Evolutionary conservation across 2,113 vertebrate species (phyloP), one percentile per base, ranked within the genome.

Genomic region (Phaethornis superciliosus): DNA sequence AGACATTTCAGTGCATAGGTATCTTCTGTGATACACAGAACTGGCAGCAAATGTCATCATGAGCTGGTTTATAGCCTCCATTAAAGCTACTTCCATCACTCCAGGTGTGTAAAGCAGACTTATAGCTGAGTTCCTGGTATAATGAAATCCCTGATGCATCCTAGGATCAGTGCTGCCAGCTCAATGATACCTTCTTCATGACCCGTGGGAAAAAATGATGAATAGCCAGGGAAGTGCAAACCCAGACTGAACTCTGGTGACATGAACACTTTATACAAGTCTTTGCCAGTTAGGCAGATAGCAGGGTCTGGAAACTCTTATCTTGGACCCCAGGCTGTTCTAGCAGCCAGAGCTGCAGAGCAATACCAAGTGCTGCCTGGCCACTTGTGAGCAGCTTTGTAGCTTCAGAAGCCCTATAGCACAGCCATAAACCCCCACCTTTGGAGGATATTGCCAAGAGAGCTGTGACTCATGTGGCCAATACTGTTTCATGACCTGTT

Each of bases 51-150:
- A 74, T 89, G 95, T 94, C 91, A 90, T 95, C 68, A 13, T 74
- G 82, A 95, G 85, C 68, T 85, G 51, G 67, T 95, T 96, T 96
- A 93, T 97, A 80, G 88, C 76, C 76, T 71, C 89, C 58, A 46
- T 95, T 89, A 90, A 90, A 88, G 89, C 89, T 72, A 85, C 96
- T 95, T 95, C 94, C 79, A 93, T 56, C 85, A 91, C 72, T 96
- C 82, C 93, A 96, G 75, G 67, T 94, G 95, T 78, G 91, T 88
- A 95, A 93, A 91, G 76, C 81, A 91, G 93, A 95, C 82, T 93
- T 86, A 90, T 6, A 95, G 93, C 85, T 26, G 87, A 89, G 71
- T 83, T 96, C 80, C 81, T 85, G 71, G 56, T 71, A 32, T 0
- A 67, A 85, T 9, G 56, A 94, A 91, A 70, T 94, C 91, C 89